phyloP scores from a whole-genome alignment of 2,113 vertebrate species.

The Grammomys dolichurus region DNA sequence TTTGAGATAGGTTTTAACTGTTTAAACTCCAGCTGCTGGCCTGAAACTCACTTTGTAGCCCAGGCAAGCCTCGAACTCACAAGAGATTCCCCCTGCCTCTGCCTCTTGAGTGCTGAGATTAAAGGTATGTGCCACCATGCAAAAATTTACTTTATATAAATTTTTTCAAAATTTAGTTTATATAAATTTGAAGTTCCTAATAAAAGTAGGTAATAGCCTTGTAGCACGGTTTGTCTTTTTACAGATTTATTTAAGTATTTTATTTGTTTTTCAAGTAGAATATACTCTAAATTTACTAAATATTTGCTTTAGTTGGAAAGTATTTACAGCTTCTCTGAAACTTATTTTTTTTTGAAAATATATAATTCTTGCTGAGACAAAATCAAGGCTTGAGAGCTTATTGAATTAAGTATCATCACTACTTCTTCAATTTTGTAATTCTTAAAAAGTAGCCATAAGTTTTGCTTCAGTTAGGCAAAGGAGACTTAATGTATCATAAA shows the following conservation, averaged over 20 bases:
- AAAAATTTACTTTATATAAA: no score
- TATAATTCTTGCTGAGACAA: not conserved
- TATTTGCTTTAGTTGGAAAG: constrained; percentile 23
- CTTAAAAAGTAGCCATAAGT: not conserved
- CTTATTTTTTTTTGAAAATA: not conserved
- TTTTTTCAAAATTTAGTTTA: not conserved
- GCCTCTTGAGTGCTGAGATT: not conserved
- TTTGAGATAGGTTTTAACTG: not conserved
- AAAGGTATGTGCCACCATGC: not conserved
- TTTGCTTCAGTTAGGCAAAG: not conserved
- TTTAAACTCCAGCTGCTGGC: not conserved
- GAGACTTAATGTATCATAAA: not conserved
- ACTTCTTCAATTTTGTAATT: constrained; percentile 37
- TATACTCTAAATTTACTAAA: constrained; percentile 46
- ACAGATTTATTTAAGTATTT: constrained; percentile 56
- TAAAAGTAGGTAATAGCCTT: constrained; percentile 33
- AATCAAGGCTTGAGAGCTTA: constrained; percentile 47
- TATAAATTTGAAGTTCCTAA: constrained; percentile 40
- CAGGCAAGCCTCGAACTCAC: no score
- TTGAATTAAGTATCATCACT: not conserved
- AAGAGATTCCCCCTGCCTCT: not conserved
- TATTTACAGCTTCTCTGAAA: constrained; percentile 49
- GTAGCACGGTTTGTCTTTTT: constrained; percentile 5
- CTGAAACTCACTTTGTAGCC: not conserved
- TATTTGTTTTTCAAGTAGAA: constrained; percentile 54